Evolutionary conservation across 2,888 invertebrate genomes (phyloP), one percentile per base, ranked within the genome.

Genomic region (Amblyjoppa proteus): DNA sequence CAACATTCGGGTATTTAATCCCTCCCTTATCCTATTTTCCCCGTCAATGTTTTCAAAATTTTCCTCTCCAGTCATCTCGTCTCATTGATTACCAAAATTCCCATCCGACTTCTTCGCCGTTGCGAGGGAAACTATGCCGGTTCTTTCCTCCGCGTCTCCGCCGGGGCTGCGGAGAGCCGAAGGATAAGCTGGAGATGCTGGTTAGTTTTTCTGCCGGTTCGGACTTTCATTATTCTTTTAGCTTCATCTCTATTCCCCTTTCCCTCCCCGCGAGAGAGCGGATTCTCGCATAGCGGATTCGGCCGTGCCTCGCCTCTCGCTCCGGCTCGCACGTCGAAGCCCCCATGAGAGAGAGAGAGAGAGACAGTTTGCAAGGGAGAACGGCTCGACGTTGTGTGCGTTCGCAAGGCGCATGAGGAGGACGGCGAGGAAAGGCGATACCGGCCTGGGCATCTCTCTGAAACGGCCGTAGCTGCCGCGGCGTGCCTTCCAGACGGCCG

Each of bases 401-500:
- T 61, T 41, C 75, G 58, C 20, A 49, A 81, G 75, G 61, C 70
- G 69, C 58, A 20, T 25, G 70, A 28, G 75, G 31, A 45, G 45
- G 61, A 68, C 64, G 64, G 61, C 70, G 75, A 76, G 81, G 16
- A 73, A 76, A 68, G 81, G 84, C 82, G 69, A 53, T 78, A 76
- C 74, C 78, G 78, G 74, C 68, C 66, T 38, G 73, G 68, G 81
- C 81, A 82, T 89, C 84, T 81, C 74, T 49, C 66, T 81, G 81
- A 83, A 82, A 84, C 75, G 73, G 80, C 75, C 81, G 85, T 85
- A 81, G 83, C 69, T 77, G 83, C 85, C 80, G 79, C 75, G 87
- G 88, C 88, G 86, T 88, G 87, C 88, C 87, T 88, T 90, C 88
- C 88, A 89, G 90, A 90, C 91, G 90, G 90, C 89, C 88, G 92